Conservation (phyloP, 2,113 vertebrate species). For the Ceyx cyanopectus region DNA sequence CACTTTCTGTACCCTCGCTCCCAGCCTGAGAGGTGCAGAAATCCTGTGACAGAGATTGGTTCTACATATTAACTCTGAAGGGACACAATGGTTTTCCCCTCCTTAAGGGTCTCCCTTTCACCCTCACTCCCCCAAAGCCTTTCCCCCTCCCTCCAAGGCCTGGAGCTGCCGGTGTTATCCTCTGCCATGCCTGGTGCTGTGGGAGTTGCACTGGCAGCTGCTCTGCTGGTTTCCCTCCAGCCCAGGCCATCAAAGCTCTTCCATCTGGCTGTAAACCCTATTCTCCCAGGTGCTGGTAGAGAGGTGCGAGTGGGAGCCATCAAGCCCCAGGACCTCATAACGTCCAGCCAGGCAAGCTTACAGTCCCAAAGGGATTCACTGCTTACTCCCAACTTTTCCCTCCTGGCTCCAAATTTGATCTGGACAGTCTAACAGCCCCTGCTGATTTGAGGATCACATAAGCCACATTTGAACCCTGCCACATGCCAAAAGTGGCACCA, state of each 20-base stretch:
- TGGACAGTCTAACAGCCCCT: neutral
- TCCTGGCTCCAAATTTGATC: neutral
- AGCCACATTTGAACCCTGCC: neutral
- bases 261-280: neutral
- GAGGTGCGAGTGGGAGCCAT: neutral
- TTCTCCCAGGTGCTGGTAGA: neutral
- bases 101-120: rapidly evolving
- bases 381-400: neutral
- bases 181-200: neutral
- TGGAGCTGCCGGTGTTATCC: neutral
- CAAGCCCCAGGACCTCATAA: neutral
- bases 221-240: neutral
- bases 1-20: neutral
- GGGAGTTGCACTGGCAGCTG: neutral
- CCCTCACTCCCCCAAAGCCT: neutral
- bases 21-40: neutral
- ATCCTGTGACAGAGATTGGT: neutral
- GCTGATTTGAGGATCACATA: neutral
- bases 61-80: neutral
- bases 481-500: neutral
- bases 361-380: neutral
- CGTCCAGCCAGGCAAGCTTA: neutral
- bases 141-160: neutral
- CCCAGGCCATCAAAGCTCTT: neutral
- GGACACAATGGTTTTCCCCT: neutral